Conservation (phyloP, 2,797 vertebrate species). For the Sphenopsis melanotis region DNA sequence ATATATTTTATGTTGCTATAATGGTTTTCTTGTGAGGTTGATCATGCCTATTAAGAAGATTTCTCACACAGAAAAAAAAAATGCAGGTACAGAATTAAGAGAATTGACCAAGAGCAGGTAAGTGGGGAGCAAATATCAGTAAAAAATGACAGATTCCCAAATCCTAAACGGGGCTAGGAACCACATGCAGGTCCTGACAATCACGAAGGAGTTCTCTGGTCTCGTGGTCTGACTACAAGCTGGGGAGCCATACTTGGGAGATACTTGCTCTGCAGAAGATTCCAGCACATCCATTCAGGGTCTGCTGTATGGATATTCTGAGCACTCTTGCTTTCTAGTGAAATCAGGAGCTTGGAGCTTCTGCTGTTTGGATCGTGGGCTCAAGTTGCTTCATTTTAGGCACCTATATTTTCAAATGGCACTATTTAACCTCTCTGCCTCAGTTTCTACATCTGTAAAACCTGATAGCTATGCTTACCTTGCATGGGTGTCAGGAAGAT, state of each 20-base stretch:
- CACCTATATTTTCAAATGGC: background rate
- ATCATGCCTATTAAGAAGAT: background rate
- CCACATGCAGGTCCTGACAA: background rate
- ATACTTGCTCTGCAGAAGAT: background rate
- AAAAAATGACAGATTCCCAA: background rate
- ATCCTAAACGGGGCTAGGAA: background rate
- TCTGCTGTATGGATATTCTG: background rate
- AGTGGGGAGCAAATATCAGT: background rate
- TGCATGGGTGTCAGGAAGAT: conserved; percentile 38
- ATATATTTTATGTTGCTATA: background rate
- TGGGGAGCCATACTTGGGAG: background rate
- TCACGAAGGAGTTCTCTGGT: background rate
- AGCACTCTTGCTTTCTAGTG: background rate
- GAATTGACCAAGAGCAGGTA: background rate
- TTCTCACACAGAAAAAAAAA: background rate
- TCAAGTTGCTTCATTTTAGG: background rate
- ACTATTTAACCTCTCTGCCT: background rate
- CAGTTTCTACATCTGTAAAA: conserved; percentile 24
- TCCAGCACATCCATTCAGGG: background rate
- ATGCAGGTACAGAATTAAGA: background rate
- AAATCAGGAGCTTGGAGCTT: background rate
- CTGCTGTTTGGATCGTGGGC: background rate
- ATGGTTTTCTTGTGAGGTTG: background rate
- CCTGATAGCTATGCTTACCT: background rate
- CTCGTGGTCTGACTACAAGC: background rate